A percentile compares a stretch with the other conserved stretches of the same genome.
These are phyloP conservation scores for Tragelaphus scriptus DNA, from an alignment of 2,113 vertebrate species.

Conservation along the genomic window DNA sequence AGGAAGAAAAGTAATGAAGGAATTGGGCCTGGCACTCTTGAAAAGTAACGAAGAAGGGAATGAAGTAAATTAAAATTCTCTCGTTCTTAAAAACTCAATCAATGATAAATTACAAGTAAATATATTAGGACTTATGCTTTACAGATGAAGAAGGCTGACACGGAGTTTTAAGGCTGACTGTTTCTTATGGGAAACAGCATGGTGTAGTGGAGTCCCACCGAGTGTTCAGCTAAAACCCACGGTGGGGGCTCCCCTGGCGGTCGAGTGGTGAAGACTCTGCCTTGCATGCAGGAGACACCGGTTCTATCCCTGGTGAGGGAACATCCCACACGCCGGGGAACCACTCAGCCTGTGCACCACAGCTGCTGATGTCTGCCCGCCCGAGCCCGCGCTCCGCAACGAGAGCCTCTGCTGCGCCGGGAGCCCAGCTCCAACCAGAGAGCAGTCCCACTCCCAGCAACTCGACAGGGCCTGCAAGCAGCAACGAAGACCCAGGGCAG, in stretches of 20 bases:
- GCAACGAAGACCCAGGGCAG: not conserved
- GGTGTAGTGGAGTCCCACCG: not conserved
- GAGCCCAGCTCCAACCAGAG: not conserved
- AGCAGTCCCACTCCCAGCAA: not conserved
- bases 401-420: rapidly evolving
- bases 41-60: not conserved
- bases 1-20: not conserved
- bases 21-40: not conserved
- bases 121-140: not conserved
- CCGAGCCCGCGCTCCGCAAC: rapidly evolving
- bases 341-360: rapidly evolving
- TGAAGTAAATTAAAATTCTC: not conserved
- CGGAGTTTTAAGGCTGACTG: not conserved
- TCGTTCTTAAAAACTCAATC: not conserved
- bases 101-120: not conserved
- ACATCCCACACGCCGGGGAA: not conserved
- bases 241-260: not conserved
- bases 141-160: not conserved
- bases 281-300: not conserved
- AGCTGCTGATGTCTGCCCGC: not conserved
- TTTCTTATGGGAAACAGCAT: not conserved
- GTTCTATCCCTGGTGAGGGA: not conserved
- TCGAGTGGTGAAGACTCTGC: not conserved
- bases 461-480: not conserved
- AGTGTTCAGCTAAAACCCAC: not conserved